Evolutionary conservation across 2,797 vertebrate genomes (phyloP).

Genomic region (Chaetodon trifasciatus): DNA sequence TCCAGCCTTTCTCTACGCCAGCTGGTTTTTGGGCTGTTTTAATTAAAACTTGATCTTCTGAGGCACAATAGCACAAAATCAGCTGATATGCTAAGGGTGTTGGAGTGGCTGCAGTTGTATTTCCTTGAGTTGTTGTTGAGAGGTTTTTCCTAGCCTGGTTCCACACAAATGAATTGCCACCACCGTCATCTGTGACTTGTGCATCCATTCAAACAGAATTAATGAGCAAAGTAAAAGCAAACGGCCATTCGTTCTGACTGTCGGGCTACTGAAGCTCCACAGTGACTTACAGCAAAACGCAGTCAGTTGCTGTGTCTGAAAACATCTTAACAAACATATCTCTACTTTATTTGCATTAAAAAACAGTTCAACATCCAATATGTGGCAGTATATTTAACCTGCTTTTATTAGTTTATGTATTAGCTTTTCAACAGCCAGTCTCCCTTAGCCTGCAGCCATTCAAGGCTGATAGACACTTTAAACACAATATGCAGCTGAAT

Average conservation of each 20-base stretch:
- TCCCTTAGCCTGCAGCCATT: background rate
- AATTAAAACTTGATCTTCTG: background rate
- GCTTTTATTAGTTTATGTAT: background rate
- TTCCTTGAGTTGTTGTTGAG: background rate
- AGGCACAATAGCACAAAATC: background rate
- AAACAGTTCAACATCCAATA: background rate
- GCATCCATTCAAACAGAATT: background rate
- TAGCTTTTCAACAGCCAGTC: background rate
- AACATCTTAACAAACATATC: background rate
- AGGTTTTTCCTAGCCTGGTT: background rate
- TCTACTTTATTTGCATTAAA: background rate
- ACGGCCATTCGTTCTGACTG: background rate
- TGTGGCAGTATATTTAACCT: background rate
- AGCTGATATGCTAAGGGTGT: background rate
- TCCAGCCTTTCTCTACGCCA: background rate
- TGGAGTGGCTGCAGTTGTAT: background rate
- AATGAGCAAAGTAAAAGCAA: slow-evolving; percentile 21
- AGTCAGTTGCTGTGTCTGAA: background rate
- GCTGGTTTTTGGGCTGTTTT: background rate
- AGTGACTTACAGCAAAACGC: background rate
- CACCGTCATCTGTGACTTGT: background rate
- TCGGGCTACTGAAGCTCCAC: background rate
- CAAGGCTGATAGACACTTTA: background rate
- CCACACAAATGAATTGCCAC: background rate
- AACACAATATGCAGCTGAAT: background rate